phyloP scores from a whole-genome alignment of 2,113 vertebrate genomes.

The Hemicordylus capensis region DNA sequence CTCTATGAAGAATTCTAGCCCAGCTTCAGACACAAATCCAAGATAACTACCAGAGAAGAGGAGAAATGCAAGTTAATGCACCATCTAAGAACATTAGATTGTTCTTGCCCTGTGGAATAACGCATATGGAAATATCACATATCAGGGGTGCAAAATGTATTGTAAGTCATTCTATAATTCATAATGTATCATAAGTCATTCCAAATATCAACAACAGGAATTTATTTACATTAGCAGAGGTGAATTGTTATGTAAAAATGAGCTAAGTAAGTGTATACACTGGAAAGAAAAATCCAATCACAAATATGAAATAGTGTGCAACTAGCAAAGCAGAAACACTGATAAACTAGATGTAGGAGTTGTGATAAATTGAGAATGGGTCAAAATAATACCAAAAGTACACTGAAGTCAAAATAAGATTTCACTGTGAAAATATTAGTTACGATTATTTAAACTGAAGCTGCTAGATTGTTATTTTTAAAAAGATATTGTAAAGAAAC shows the following conservation, averaged over 20 bases:
- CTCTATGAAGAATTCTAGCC: neutral
- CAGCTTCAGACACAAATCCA: conserved; percentile 33
- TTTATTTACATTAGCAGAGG: neutral
- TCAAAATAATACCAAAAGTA: neutral
- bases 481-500: neutral
- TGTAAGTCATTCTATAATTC: no score
- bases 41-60: conserved; percentile 7
- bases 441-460: neutral
- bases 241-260: neutral
- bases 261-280: neutral
- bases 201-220: neutral
- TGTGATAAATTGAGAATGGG: neutral
- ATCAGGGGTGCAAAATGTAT: neutral
- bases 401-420: neutral
- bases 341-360: neutral
- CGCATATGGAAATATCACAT: neutral
- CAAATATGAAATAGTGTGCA: neutral
- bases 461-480: neutral
- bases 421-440: neutral
- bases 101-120: neutral
- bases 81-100: no score
- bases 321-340: neutral
- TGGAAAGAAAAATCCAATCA: neutral
- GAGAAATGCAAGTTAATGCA: conserved; percentile 30
- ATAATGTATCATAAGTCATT: no score